These are phyloP conservation scores for Picathartes gymnocephalus DNA, from an alignment of 2,113 vertebrate genomes.

Conservation along the genomic window DNA sequence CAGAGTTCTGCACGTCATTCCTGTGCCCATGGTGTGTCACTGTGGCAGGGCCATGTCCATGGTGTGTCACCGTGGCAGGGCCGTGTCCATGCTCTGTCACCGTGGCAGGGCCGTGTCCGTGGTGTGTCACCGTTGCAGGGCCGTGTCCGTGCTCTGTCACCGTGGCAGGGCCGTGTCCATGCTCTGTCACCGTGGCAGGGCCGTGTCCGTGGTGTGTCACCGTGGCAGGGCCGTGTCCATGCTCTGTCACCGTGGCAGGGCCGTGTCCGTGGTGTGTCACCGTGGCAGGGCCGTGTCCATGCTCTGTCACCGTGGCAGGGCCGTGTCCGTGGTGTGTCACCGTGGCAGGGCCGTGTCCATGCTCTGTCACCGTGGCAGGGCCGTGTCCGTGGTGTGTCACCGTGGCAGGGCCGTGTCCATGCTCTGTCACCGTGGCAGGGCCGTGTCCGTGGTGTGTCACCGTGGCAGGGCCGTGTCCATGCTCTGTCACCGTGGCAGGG, in stretches of 20 bases:
- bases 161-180: not conserved
- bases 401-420: rapidly evolving
- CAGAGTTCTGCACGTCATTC: rapidly evolving
- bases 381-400: not conserved
- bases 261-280: rapidly evolving
- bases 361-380: not conserved
- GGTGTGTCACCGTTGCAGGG: not conserved
- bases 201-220: not conserved
- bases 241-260: not conserved
- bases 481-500: not conserved
- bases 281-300: rapidly evolving
- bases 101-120: rapidly evolving
- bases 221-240: not conserved
- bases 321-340: not conserved
- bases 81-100: rapidly evolving
- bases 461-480: too few species aligned
- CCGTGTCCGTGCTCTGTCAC: too few species aligned
- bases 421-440: not conserved
- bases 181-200: not conserved
- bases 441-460: not conserved
- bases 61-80: rapidly evolving
- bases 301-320: rapidly evolving
- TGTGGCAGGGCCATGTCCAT: rapidly evolving
- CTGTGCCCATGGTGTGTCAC: not conserved
- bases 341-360: not conserved